Conservation (phyloP, 2,113 vertebrate species). For the Indicator maculatus region DNA sequence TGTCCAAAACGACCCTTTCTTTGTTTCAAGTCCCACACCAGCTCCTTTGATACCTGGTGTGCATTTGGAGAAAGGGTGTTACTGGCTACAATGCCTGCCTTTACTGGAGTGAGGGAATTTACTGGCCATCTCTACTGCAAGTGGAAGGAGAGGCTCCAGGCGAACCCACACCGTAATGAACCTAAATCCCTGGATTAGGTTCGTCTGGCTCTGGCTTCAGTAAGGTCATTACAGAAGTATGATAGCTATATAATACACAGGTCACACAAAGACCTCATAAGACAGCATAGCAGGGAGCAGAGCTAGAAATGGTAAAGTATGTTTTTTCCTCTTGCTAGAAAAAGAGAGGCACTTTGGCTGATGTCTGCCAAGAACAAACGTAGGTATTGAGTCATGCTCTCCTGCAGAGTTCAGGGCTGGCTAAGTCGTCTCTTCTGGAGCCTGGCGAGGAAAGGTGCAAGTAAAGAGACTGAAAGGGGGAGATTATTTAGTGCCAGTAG, state of each 20-base stretch:
- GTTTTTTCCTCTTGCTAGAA: slow-evolving; percentile 1
- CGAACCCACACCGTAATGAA: fast-evolving
- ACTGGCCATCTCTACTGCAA: not conserved
- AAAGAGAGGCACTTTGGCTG: not conserved
- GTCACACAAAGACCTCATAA: slow-evolving; percentile 14
- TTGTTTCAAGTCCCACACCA: not conserved
- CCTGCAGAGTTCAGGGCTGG: not conserved
- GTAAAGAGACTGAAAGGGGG: not conserved
- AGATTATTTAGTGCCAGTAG: not conserved
- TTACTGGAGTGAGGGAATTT: not conserved
- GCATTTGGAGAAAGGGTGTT: not conserved
- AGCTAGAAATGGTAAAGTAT: not conserved
- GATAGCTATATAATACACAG: not conserved
- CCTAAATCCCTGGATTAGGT: not conserved
- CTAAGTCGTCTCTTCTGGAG: not conserved
- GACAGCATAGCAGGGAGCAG: slow-evolving; percentile 7
- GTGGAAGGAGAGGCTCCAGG: not conserved
- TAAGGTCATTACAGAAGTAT: not conserved
- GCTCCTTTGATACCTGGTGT: not conserved
- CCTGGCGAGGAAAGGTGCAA: not conserved
- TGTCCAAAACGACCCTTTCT: not conserved
- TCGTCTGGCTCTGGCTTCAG: not conserved
- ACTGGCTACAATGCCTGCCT: not conserved
- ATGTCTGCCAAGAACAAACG: slow-evolving; percentile 31
- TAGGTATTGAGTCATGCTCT: not conserved